These are phyloP conservation scores for Drosophila leontia DNA, from an alignment of 1,140 invertebrate species.

Conservation along the genomic window DNA sequence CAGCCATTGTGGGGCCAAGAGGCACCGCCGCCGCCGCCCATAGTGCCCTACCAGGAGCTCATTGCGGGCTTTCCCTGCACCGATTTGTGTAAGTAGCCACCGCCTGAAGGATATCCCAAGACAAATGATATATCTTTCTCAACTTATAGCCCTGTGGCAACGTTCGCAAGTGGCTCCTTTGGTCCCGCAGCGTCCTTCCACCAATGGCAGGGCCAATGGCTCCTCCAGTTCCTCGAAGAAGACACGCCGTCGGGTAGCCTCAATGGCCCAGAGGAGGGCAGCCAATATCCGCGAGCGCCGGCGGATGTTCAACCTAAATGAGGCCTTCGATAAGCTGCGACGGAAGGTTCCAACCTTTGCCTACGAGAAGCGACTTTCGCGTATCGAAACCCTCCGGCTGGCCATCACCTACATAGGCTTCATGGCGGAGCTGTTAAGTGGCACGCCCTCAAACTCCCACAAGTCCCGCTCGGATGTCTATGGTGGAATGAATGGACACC, in stretches of 20 bases:
- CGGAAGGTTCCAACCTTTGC: conserved; percentile 99
- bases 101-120: neutral
- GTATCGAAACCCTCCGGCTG: conserved; percentile 98
- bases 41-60: conserved; percentile 86
- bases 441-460: conserved; percentile 86
- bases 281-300: conserved; percentile 97
- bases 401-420: conserved; percentile 99
- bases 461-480: conserved; percentile 84
- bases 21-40: conserved; percentile 78
- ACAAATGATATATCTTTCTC: neutral
- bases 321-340: conserved; percentile 97
- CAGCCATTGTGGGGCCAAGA: conserved; percentile 79
- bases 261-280: conserved; percentile 94
- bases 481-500: conserved; percentile 74
- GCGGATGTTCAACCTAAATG: conserved; percentile 98
- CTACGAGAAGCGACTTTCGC: conserved; percentile 98
- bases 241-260: conserved; percentile 93
- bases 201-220: conserved; percentile 62
- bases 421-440: conserved; percentile 95
- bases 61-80: conserved; percentile 86
- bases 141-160: conserved; percentile 85
- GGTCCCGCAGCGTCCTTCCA: conserved; percentile 61
- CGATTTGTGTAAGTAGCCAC: conserved; percentile 85
- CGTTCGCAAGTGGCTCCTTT: conserved; percentile 76
- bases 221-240: conserved; percentile 87